Base-by-base conservation (phyloP, 1,140 invertebrate species). In the Drosophila neocordata region DNA sequence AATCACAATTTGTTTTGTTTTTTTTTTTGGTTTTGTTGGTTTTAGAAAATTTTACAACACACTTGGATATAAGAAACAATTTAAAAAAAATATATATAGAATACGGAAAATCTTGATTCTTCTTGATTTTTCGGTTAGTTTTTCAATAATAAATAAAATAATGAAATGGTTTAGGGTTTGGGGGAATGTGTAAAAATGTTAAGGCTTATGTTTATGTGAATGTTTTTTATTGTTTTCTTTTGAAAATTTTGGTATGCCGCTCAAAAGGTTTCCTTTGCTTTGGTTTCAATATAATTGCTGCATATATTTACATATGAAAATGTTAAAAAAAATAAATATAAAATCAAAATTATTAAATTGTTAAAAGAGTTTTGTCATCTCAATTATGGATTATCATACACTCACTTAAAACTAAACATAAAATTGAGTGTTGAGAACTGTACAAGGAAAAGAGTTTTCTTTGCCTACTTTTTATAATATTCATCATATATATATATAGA, bases 1-100 rank as follows among this genome's bases (percentile, higher is more conserved):
- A 78, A 89, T 84, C 41, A 84, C 70, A 79, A 74, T 83, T 77
- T 24, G n/a, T n/a, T n/a, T n/a, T n/a, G n/a, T 24, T 24, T 1
- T 24, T 48, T 48, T 48, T 15, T 15, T 48, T 48, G 1, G 31
- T 64, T 69, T 73, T 66, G 41, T 53, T 60, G 22, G 22, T 13
- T 56, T 48, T 48, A 48, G 31, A 44, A 24, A 44, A 8, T 69
- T 78, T 85, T 65, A 75, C 58, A 66, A 73, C 59, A 79, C 76
- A 75, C 60, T 69, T 79, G 57, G n/a, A 34, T 35, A 56, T 34
- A 56, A 13, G 31, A 69, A 76, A 48, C 15, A 11, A 48, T 11
- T 18, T 11, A 20, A 11, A 20, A 18, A 48, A 7, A 20, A 20
- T 11, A 18, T 20, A 48, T 20, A 69, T 57, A 67, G 71, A 68